These are phyloP conservation scores for Taxidea taxus DNA, from an alignment of 2,113 vertebrate genomes.

Conservation along the genomic window DNA sequence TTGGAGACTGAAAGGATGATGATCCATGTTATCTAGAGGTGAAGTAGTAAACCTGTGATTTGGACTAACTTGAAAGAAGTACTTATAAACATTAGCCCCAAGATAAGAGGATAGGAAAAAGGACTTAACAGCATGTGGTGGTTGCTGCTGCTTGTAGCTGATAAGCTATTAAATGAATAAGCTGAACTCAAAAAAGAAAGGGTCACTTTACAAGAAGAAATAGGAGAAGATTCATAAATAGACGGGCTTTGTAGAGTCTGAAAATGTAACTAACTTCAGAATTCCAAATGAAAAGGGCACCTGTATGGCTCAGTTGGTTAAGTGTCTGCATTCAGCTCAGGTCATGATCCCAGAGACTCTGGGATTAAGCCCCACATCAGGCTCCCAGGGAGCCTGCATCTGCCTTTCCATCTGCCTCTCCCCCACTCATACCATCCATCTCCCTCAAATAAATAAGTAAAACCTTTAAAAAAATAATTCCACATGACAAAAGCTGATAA, in stretches of 20 bases:
- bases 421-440: neutral
- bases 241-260: neutral
- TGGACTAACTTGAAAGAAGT: neutral
- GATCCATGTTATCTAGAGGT: too few relatives aligned
- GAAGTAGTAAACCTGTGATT: neutral
- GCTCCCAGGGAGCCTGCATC: neutral
- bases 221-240: neutral
- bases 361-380: too few relatives aligned
- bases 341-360: neutral
- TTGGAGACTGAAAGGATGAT: neutral
- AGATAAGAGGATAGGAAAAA: neutral
- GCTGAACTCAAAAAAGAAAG: neutral
- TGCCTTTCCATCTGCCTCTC: neutral
- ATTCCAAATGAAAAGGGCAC: neutral
- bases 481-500: neutral
- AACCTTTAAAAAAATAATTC: neutral
- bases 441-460: neutral
- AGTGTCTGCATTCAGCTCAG: neutral
- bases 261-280: neutral
- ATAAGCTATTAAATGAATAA: neutral
- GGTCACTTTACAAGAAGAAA: neutral
- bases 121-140: neutral
- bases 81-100: neutral
- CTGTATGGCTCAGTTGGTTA: neutral
- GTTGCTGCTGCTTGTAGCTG: neutral